phyloP scores from a whole-genome alignment of 2,888 invertebrate species.

The Tholera decimalis region DNA sequence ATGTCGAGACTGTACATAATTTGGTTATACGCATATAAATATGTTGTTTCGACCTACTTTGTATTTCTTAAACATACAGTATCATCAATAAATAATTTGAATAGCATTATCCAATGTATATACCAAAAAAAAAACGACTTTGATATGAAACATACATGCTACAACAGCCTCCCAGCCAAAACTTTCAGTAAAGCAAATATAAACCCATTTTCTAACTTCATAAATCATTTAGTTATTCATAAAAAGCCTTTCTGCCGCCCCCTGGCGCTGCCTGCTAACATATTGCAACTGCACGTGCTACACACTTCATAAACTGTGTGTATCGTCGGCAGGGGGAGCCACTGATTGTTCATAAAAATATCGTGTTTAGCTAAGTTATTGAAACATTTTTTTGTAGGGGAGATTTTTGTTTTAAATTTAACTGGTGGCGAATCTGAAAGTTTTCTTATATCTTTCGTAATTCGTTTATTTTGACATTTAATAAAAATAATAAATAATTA shows the following conservation, averaged over 20 bases:
- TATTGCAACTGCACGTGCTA: constrained; percentile 90
- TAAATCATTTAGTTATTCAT: constrained; percentile 91
- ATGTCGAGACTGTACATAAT: not conserved
- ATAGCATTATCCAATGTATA: no score
- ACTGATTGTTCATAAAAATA: constrained; percentile 86
- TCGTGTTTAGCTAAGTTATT: constrained; percentile 59
- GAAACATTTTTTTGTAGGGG: constrained; percentile 44
- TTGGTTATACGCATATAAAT: constrained; percentile 9
- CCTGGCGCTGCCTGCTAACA: constrained; percentile 76
- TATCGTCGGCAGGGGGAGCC: constrained; percentile 83
- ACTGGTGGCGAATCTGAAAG: not conserved
- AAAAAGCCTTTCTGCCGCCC: constrained; percentile 85
- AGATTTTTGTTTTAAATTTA: constrained; percentile 13
- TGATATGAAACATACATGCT: not conserved
- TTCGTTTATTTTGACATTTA: not conserved
- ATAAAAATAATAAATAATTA: not conserved
- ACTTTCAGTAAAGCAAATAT: constrained; percentile 38
- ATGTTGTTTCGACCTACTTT: not conserved
- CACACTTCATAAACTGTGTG: constrained; percentile 89
- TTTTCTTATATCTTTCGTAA: not conserved
- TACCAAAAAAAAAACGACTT: not conserved
- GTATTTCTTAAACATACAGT: not conserved
- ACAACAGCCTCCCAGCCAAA: constrained; percentile 1
- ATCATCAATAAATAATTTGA: not conserved
- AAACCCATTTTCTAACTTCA: constrained; percentile 77